Percentiles rank a stretch among this genome's conserved stretches.
Conservation (phyloP, 2,888 invertebrate genomes). For the Eristalis pertinax region DNA sequence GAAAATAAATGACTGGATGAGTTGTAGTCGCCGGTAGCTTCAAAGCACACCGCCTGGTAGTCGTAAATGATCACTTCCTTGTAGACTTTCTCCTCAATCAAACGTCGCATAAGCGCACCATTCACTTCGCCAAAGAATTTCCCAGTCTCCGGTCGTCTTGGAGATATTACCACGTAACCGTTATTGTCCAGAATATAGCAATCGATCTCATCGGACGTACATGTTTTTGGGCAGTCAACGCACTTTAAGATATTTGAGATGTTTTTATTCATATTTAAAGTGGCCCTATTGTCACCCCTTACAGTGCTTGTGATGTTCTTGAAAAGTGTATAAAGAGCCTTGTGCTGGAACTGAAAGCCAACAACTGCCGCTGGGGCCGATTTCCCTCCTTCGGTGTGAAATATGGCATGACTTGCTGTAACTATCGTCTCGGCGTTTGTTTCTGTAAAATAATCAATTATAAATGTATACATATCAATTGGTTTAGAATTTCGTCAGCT, state of each 20-base stretch:
- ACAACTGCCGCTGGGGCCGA: conserved; percentile 87
- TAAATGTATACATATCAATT: background rate
- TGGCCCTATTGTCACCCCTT: conserved; percentile 75
- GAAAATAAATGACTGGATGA: conserved; percentile 84
- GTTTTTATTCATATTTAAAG: background rate
- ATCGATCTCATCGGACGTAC: conserved; percentile 86
- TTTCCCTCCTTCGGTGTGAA: conserved; percentile 84
- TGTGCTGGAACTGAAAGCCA: conserved; percentile 91
- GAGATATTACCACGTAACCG: conserved; percentile 92
- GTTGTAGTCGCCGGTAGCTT: conserved; percentile 85
- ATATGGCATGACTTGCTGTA: conserved; percentile 93
- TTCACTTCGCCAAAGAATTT: conserved; percentile 93
- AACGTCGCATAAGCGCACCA: conserved; percentile 88
- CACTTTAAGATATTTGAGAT: conserved; percentile 52
- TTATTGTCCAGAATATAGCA: conserved; percentile 95
- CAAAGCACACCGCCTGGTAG: conserved; percentile 94
- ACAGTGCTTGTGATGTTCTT: conserved; percentile 90
- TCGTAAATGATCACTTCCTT: conserved; percentile 89
- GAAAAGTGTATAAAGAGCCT: conserved; percentile 88
- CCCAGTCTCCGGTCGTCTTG: conserved; percentile 88
- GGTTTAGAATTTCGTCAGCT: background rate
- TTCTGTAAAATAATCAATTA: conserved; percentile 73
- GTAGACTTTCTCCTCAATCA: conserved; percentile 89
- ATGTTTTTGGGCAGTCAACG: conserved; percentile 82
- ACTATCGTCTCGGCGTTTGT: conserved; percentile 85